A percentile compares a stretch with the other conserved stretches of the same genome.
Conservation (phyloP, 2,888 invertebrate genomes). For the Laothoe populi region DNA sequence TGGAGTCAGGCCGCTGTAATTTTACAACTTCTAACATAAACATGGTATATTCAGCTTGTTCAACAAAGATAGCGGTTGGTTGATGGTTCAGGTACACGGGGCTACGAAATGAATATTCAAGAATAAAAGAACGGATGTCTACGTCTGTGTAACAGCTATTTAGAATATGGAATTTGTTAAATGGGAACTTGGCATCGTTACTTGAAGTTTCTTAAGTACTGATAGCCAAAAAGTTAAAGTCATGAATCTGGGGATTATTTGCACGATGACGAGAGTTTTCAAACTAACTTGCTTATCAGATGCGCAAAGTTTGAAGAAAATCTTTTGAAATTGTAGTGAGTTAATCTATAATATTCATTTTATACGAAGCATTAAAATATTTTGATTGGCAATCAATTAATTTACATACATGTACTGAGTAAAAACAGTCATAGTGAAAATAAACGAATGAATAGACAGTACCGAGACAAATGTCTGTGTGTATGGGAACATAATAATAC, state of each 20-base stretch:
- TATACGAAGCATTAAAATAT: neutral
- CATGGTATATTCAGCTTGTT: slow-evolving; percentile 53
- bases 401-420: neutral
- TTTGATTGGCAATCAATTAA: neutral
- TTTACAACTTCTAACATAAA: slow-evolving; percentile 64
- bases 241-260: slow-evolving; percentile 23
- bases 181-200: slow-evolving; percentile 32
- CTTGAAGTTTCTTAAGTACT: slow-evolving; percentile 35
- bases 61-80: slow-evolving; percentile 44
- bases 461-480: too few species aligned
- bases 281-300: slow-evolving; percentile 33
- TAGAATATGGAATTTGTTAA: neutral
- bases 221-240: slow-evolving; percentile 39
- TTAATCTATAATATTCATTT: neutral
- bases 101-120: neutral
- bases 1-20: slow-evolving; percentile 51
- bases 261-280: slow-evolving; percentile 33
- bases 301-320: neutral
- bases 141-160: neutral
- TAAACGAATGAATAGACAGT: too few species aligned
- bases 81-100: neutral
- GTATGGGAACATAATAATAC: too few species aligned
- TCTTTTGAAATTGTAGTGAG: slow-evolving; percentile 12
- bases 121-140: neutral
- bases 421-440: too few species aligned